A percentile compares a stretch with the other conserved stretches of the same genome.
phyloP scores from a whole-genome alignment of 1,140 invertebrate genomes.

The Drosophila tani region DNA sequence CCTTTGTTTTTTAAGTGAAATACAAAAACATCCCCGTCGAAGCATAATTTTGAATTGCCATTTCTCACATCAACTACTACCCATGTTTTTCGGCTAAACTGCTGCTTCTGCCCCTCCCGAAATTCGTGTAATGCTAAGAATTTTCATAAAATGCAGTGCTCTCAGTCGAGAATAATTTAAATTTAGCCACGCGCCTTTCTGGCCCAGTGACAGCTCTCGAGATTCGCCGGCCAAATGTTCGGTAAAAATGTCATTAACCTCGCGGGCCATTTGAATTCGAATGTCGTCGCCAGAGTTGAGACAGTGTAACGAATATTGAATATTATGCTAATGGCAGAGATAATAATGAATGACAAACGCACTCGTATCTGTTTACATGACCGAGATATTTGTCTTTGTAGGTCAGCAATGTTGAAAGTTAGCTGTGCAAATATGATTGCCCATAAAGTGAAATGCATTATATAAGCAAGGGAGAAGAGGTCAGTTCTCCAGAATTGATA shows the following conservation, averaged over 20 bases:
- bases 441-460: constrained; percentile 37
- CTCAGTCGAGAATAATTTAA: constrained; percentile 49
- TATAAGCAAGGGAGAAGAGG: constrained; percentile 23
- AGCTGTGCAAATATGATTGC: constrained; percentile 31
- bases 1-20: background rate
- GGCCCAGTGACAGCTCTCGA: constrained; percentile 45
- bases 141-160: constrained; percentile 26
- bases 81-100: background rate
- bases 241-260: constrained; percentile 69
- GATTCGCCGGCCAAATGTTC: constrained; percentile 25
- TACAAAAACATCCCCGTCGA: no score
- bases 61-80: background rate
- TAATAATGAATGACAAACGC: constrained; percentile 26
- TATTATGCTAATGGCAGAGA: constrained; percentile 48
- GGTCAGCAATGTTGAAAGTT: constrained; percentile 51
- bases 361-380: constrained; percentile 31
- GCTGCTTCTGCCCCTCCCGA: background rate
- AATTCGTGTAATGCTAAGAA: constrained; percentile 9
- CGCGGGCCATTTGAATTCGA: constrained; percentile 47
- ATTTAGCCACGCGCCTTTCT: constrained; percentile 60
- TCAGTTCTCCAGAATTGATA: constrained; percentile 37
- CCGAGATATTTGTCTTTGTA: constrained; percentile 46
- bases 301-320: constrained; percentile 52
- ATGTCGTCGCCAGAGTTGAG: constrained; percentile 40
- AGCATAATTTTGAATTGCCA: background rate